Base-by-base conservation (phyloP, 2,797 vertebrate species). In the Lacerta agilis region DNA sequence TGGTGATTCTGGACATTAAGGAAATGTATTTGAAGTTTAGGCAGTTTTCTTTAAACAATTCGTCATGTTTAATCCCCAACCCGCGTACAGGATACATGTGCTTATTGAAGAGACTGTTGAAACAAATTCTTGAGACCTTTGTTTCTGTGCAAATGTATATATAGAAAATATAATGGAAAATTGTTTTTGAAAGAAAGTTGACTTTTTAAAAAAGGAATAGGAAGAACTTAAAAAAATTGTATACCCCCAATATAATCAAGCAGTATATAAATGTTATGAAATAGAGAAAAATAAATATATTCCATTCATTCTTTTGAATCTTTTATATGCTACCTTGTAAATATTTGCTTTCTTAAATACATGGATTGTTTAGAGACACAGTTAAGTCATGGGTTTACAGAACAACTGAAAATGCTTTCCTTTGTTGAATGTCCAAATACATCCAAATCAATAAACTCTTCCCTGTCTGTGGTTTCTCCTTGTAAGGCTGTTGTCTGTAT, bases 381-480 rank as follows among this genome's bases (percentile, higher is more conserved):
- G 41, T 43, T 41, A 81, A 67, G 69, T 58, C 23, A 45, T 64
- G 4, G 79, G n/a, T 20, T n/a, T 79, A 75, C 15, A 76, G 38
- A 72, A 43, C 29, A 64, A 10, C 88, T 84, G 78, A 45, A 87
- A 90, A 66, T 67, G 75, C 27, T 89, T 76, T 17, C 41, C 85
- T 88, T 82, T 75, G 36, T 88, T 38, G 4, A 91, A 69, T 79
- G 41, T 58, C 41, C 71, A 90, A 78, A 25, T 73, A 38, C 43
- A 83, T 86, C 78, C 29, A 79, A 72, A 43, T 87, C 55, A 81
- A 8, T 58, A 89, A 78, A 64, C 64, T 67, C 11, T 55, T 27
- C 15, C 80, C 41, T 3, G 78, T 79, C 82, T 87, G 83, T 89
- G 88, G 75, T 33, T 82, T 8, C 81, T 84, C 58, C 45, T 87